phyloP scores from a whole-genome alignment of 2,113 vertebrate genomes.

The Centropristis striata region DNA sequence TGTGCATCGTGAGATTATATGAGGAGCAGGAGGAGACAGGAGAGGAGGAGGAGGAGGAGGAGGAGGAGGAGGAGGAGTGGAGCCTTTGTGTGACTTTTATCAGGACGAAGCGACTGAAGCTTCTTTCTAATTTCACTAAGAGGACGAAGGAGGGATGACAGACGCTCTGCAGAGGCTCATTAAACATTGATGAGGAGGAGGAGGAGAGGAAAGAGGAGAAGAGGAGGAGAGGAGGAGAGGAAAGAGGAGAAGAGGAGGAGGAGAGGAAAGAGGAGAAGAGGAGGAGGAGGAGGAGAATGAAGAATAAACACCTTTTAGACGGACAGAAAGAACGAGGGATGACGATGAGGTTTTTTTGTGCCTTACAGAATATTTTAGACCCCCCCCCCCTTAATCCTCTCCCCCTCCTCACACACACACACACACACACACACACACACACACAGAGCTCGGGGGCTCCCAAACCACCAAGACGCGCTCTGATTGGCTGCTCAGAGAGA shows the following conservation, averaged over 20 bases:
- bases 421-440: conserved; percentile 3
- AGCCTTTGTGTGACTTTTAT: conserved; percentile 47
- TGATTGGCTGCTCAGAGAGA: conserved; percentile 63
- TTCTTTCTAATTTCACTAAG: conserved; percentile 67
- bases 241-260: conserved; percentile 35
- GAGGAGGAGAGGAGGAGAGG: conserved; percentile 10
- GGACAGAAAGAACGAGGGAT: neutral
- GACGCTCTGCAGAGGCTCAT: conserved; percentile 66
- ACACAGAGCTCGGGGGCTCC: conserved; percentile 4
- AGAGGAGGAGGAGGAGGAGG: too few species aligned
- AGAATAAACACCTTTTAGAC: too few species aligned
- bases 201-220: conserved; percentile 9
- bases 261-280: conserved; percentile 9
- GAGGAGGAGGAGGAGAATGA: conserved; percentile 2
- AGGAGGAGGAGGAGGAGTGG: neutral
- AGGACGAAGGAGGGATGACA: conserved; percentile 48
- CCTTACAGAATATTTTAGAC: neutral
- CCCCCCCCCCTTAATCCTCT: neutral
- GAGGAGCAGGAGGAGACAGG: too few species aligned
- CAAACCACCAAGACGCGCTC: neutral
- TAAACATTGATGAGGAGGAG: conserved; percentile 81
- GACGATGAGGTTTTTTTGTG: neutral
- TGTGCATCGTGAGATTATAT: too few species aligned
- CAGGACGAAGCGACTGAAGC: conserved; percentile 9
- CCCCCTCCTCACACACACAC: neutral